Base-by-base conservation (phyloP, 2,888 invertebrate species). In the Psylliodes chrysocephalus region DNA sequence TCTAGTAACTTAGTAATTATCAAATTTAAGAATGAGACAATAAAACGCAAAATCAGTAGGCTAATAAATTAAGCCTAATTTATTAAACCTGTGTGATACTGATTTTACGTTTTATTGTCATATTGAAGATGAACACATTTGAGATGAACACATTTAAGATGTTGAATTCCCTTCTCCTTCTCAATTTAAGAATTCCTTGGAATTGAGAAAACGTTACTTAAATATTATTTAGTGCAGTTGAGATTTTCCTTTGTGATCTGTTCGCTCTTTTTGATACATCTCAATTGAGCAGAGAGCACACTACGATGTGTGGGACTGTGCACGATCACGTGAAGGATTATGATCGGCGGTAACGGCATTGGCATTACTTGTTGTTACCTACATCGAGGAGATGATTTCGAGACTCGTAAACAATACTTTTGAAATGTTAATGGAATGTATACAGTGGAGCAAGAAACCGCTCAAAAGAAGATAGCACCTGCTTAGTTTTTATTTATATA, bases 271-370 rank as follows among this genome's bases (percentile, higher is more conserved):
- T 68, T 67, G 69, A 71, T 71, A 74, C 73, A 68, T 71, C 74
- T 74, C 73, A 74, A 74, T 74, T 72, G 68, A 67, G 71, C 64
- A 47, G 56, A 49, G 62, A 66, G 70, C 69, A 65, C 68, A 67
- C 67, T 66, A 71, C 72, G 70, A 72, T 61, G 67, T 61, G 62
- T 72, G 73, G 69, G 69, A 70, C 68, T 63, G 70, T 69, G 70
- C 72, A 73, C 72, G 72, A 72, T 66, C 71, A 17, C 72, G 72
- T 71, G 72, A 73, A 68, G 69, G 73, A 73, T 73, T 73, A 71
- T 72, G 74, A 73, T 71, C 70, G 69, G 63, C 62, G 51, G 63
- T 71, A 71, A 72, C 68, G 72, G 71, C 71, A 66, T 66, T 6
- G 22, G 3, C n/a, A n/a, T n/a, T n/a, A n/a, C n/a, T 68, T 52